A percentile compares a stretch with the other conserved stretches of the same genome.
Conservation (phyloP, 2,888 invertebrate genomes). For the Leptinotarsa juncta region DNA sequence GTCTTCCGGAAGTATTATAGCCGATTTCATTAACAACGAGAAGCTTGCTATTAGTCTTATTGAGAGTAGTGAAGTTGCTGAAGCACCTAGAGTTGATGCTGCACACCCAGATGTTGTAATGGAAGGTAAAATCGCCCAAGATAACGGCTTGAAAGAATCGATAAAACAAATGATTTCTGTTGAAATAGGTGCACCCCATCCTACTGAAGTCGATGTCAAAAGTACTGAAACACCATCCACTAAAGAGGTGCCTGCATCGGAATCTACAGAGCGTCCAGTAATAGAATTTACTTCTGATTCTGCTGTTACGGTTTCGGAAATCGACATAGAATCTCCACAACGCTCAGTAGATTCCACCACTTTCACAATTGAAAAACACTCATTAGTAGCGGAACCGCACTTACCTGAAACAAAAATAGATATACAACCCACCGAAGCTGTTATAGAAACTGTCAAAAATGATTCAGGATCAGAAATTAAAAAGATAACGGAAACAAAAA, state of each 20-base stretch:
- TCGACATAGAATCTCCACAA: constrained; percentile 10
- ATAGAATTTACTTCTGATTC: constrained; percentile 19
- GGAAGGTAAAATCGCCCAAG: constrained; percentile 52
- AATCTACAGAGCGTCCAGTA: constrained; percentile 29
- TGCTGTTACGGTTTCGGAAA: constrained; percentile 28
- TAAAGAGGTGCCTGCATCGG: constrained; percentile 23
- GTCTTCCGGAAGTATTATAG: constrained; percentile 38
- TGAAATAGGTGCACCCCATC: constrained; percentile 43
- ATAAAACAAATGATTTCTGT: constrained; percentile 47
- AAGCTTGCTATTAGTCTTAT: constrained; percentile 51
- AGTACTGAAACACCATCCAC: constrained; percentile 2
- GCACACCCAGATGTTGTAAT: constrained; percentile 50
- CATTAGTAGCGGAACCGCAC: not conserved
- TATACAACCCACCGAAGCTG: constrained; percentile 21
- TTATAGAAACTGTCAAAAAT: not conserved
- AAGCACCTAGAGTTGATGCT: constrained; percentile 57
- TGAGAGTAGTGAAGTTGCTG: constrained; percentile 56
- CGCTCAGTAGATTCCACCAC: constrained; percentile 34
- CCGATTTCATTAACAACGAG: constrained; percentile 55
- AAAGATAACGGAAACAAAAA: constrained; percentile 4
- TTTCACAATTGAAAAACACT: constrained; percentile 31
- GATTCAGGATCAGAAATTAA: not conserved
- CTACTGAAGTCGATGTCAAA: constrained; percentile 40
- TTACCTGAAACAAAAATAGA: constrained; percentile 23
- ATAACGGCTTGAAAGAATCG: constrained; percentile 50